Evolutionary conservation across 2,113 vertebrate genomes (phyloP).

Genomic region (Todiramphus chloris): DNA sequence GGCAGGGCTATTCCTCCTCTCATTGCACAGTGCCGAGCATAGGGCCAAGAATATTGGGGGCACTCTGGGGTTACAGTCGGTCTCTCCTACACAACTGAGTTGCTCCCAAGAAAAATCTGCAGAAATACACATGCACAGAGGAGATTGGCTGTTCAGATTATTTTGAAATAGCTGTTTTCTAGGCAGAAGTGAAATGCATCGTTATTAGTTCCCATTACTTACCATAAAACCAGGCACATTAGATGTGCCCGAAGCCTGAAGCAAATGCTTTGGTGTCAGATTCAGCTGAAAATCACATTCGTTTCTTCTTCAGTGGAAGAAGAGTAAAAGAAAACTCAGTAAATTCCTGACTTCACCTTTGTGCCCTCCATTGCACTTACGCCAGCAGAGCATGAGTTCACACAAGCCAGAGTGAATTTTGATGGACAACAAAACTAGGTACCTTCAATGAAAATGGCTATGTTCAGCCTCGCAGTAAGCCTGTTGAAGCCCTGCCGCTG

Average conservation of each 20-base stretch:
- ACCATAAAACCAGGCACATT: conserved; percentile 43
- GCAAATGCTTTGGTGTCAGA: conserved; percentile 56
- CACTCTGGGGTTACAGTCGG: neutral
- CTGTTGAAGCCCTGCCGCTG: neutral
- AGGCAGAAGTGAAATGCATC: conserved; percentile 41
- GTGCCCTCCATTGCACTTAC: conserved; percentile 34
- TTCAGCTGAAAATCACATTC: conserved; percentile 55
- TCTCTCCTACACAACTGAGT: neutral
- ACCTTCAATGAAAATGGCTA: conserved; percentile 23
- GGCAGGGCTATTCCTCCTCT: neutral
- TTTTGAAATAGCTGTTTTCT: conserved; percentile 55
- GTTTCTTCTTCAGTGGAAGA: conserved; percentile 33
- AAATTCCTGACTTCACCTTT: conserved; percentile 52
- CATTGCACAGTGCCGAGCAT: neutral
- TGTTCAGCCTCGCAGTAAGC: neutral
- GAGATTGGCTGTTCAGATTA: neutral
- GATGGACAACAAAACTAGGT: conserved; percentile 45
- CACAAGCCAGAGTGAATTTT: conserved; percentile 32
- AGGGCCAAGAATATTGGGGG: neutral
- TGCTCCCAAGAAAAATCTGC: neutral
- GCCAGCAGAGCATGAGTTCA: conserved; percentile 18
- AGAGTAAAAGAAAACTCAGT: conserved; percentile 58
- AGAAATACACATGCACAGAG: neutral
- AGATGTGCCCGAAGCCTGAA: conserved; percentile 37
- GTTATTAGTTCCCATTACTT: conserved; percentile 61